phyloP scores from a whole-genome alignment of 1,140 invertebrate species.

The Psilanteris sp. region DNA sequence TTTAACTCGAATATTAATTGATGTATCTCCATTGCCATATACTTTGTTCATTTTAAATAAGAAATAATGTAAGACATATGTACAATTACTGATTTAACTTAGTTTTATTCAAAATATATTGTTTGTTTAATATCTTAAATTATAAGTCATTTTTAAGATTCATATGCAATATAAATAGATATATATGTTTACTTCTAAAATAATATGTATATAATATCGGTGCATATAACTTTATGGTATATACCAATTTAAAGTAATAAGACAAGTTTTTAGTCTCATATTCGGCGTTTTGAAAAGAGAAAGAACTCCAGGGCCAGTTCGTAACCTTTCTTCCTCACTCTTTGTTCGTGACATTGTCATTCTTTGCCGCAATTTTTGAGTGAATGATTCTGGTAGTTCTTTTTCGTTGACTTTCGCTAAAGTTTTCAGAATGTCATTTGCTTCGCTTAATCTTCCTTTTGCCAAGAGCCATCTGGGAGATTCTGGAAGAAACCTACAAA shows the following conservation, averaged over 20 bases:
- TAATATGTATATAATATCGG: too few species aligned
- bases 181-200: too few species aligned
- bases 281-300: slow-evolving; percentile 91
- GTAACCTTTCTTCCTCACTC: slow-evolving; percentile 82
- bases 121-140: too few species aligned
- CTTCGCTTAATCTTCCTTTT: slow-evolving; percentile 88
- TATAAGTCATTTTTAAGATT: neutral
- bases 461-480: slow-evolving; percentile 92
- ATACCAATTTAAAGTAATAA: slow-evolving; percentile 83
- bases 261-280: slow-evolving; percentile 86
- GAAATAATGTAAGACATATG: too few species aligned
- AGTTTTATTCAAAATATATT: too few species aligned
- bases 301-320: slow-evolving; percentile 84
- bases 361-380: slow-evolving; percentile 85
- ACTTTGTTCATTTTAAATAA: too few species aligned
- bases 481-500: slow-evolving; percentile 87
- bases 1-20: too few species aligned
- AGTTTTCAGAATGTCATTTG: slow-evolving; percentile 86
- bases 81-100: too few species aligned
- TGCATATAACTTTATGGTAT: too few species aligned
- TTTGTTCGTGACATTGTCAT: slow-evolving; percentile 84
- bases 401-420: slow-evolving; percentile 89
- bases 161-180: neutral
- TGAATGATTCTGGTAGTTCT: slow-evolving; percentile 86
- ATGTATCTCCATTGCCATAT: too few species aligned